phyloP scores from a whole-genome alignment of 2,888 invertebrate species.

The Drosophila recens region DNA sequence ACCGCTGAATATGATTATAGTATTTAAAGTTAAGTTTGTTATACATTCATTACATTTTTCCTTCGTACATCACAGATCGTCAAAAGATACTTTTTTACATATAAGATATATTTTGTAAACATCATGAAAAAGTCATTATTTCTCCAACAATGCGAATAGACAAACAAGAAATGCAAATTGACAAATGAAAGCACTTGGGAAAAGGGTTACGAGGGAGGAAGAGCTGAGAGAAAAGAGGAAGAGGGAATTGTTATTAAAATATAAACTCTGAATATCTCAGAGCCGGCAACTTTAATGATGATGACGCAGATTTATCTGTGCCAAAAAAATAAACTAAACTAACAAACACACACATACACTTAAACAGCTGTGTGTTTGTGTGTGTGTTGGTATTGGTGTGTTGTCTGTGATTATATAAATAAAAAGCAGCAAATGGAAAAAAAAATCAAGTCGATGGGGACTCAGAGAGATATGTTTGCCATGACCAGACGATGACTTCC shows the following conservation, averaged over 20 bases:
- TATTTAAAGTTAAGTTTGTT: too few species aligned
- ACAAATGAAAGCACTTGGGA: constrained; percentile 25
- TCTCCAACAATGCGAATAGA: constrained; percentile 6
- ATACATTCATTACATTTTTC: neutral
- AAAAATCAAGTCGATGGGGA: constrained; percentile 14
- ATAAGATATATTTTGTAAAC: constrained; percentile 11
- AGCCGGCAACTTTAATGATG: constrained; percentile 71
- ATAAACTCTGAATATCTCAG: constrained; percentile 21
- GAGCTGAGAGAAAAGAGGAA: neutral
- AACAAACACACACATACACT: constrained; percentile 18
- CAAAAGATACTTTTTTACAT: constrained; percentile 1
- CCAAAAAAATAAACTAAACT: constrained; percentile 50
- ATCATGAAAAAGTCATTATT: constrained; percentile 18
- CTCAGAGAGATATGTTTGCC: constrained; percentile 62
- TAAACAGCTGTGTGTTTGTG: constrained; percentile 1
- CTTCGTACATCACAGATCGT: neutral
- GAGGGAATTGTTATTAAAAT: constrained; percentile 4
- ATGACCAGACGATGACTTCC: constrained; percentile 61
- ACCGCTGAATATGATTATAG: too few species aligned
- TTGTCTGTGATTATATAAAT: constrained; percentile 65
- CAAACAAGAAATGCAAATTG: constrained; percentile 43
- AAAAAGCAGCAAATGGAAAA: constrained; percentile 22
- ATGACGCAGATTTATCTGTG: constrained; percentile 65
- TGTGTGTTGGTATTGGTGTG: constrained; percentile 17
- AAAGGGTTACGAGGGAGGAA: neutral